Base-by-base conservation (phyloP, 2,888 invertebrate species). In the Phortica magna region DNA sequence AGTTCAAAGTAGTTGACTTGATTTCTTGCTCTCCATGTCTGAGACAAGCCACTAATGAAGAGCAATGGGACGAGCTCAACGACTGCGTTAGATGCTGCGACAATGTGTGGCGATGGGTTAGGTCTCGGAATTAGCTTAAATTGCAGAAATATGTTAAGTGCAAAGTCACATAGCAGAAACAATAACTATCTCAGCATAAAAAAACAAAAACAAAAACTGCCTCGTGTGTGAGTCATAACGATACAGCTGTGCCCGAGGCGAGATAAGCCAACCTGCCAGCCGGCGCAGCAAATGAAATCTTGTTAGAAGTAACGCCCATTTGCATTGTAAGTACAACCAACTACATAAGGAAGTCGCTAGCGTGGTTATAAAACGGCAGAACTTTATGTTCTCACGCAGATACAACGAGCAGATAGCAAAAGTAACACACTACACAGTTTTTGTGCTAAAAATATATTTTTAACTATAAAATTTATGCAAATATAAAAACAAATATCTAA, bases 61-160 rank as follows among this genome's bases (percentile, higher is more conserved):
- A 41, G 41, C 9, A 17, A 17, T 14, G 1, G 42, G 31, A 67
- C 7, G 42, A 41, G n/a, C 31, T 1, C 31, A 61, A 61, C 17
- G 10, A 4, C 19, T 61, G 61, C 17, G 10, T 17, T 68, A n/a
- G 19, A 19, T 42, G 68, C 68, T 42, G 19, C 0, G 43, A 43
- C 59, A 59, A 59, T 9, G 19, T 12, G 9, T 48, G 48, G 43
- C 22, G 48, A 19, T 68, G 68, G 68, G 68, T 68, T 48, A 43
- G 48, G 43, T 68, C 68, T 68, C 10, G 19, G 68, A 68, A 43
- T 68, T 68, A 68, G 68, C 43, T 68, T 68, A 68, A 68, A 68
- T 43, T 68, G 68, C 68, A 17, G n/a, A 17, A 68, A 68, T 68
- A 68, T 68, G 68, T 43, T 19, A 68, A 68, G 68, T 68, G 22